These are phyloP conservation scores for Enhydra lutris DNA, from an alignment of 2,113 vertebrate species.

Conservation along the genomic window DNA sequence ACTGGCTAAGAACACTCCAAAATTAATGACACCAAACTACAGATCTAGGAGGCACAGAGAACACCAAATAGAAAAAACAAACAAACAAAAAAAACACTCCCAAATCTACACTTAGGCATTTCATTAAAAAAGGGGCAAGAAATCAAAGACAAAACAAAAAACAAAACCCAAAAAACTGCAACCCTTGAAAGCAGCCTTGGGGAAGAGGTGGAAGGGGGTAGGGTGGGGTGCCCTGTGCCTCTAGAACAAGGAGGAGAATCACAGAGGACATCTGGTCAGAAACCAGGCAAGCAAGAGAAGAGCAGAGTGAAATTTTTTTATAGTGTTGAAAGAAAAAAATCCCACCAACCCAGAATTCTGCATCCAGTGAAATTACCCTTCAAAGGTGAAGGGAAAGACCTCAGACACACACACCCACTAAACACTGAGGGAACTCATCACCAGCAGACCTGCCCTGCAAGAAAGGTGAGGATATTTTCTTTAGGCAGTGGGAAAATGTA, in stretches of 20 bases:
- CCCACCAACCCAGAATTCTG: background rate
- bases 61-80: background rate
- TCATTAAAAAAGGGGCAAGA: background rate
- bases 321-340: background rate
- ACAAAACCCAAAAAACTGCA: too few relatives aligned
- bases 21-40: background rate
- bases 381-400: background rate
- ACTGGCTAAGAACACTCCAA: background rate
- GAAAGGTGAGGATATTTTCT: background rate
- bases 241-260: background rate
- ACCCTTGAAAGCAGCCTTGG: background rate
- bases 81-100: background rate
- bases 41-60: background rate
- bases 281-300: background rate
- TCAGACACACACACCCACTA: background rate
- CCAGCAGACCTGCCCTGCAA: background rate
- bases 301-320: background rate
- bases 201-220: accelerated
- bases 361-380: background rate
- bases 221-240: background rate
- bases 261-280: background rate
- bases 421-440: background rate
- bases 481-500: background rate
- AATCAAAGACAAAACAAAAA: background rate
- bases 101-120: background rate